These are phyloP conservation scores for Myotis planiceps DNA, from an alignment of 2,797 vertebrate species.

Conservation along the genomic window DNA sequence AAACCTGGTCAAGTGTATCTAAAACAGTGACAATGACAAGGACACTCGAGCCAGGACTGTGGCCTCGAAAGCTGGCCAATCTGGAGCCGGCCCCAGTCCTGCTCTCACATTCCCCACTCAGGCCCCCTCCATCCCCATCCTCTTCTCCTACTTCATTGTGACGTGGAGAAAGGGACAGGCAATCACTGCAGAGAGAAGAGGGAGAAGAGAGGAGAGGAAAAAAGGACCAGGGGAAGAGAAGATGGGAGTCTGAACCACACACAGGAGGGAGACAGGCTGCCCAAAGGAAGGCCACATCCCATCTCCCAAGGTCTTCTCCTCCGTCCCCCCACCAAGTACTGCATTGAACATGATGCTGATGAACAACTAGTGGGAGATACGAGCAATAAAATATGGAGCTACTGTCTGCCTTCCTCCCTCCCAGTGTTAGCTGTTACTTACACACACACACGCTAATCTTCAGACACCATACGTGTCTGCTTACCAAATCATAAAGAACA, in stretches of 20 bases:
- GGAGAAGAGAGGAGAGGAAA: neutral
- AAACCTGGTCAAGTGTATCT: neutral
- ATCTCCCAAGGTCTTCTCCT: neutral
- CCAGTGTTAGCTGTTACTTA: neutral
- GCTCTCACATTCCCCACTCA: neutral
- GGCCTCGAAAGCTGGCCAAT: neutral
- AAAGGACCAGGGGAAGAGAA: neutral
- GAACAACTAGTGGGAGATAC: neutral
- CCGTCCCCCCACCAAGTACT: accelerated
- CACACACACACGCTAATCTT: too few species aligned
- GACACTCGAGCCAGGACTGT: neutral
- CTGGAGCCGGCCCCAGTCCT: neutral
- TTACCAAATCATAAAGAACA: neutral
- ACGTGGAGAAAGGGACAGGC: neutral
- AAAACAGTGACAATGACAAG: neutral
- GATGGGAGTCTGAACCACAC: too few species aligned
- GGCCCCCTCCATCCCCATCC: neutral
- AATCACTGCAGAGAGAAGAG: neutral
- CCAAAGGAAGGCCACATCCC: accelerated
- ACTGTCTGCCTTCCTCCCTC: neutral
- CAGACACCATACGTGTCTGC: neutral
- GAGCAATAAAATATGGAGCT: neutral
- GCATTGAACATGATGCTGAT: neutral
- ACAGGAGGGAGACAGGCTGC: neutral
- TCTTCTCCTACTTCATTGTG: neutral